Evolutionary conservation across 2,888 invertebrate genomes (phyloP), one percentile per base, ranked within the genome.

Genomic region (Acleris emargana): DNA sequence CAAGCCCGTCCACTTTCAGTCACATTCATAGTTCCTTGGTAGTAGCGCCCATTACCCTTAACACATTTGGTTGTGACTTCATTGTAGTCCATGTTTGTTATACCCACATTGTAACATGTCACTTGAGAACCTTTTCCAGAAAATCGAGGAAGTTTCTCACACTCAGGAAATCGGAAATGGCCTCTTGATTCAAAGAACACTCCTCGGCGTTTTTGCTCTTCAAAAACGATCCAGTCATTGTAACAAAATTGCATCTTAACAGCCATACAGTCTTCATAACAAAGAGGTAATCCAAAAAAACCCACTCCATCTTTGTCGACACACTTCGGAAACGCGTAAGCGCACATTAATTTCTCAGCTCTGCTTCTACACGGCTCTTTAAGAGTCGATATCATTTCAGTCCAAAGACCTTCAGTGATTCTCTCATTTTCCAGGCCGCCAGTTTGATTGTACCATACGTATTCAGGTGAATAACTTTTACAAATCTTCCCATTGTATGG

Each of bases 211-310:
- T 97, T 98, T 82, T 97, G 96, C 78, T 97, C 97, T 87, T 98
- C 97, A 63, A 98, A 95, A 64, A 97, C 91, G 25, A 97, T 96
- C 98, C 99, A 99, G 82, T 98, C 97, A 80, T 96, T 97, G 85
- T 97, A 97, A 87, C 99, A 99, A 88, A 98, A 97, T 79, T 97
- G 95, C 84, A 96, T 95, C 82, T 96, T 96, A 28, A 98, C 96
- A 61, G 98, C 98, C 82, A 97, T 94, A 83, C 99, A 99, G 83
- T 98, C 98, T 93, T 99, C 98, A 80, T 97, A 96, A 87, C 98
- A 98, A 5, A 98, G 91, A 5, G 97, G 97, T 67, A 97, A 91
- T 59, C 94, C 95, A 69, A 74, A 82, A 69, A 94, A 93, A 4
- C 96, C 95, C 67, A 94, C 93, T 58, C 95, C 95, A 76, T 93